These are phyloP conservation scores for Tympanuchus pallidicinctus DNA, from an alignment of 2,113 vertebrate genomes.

Conservation along the genomic window DNA sequence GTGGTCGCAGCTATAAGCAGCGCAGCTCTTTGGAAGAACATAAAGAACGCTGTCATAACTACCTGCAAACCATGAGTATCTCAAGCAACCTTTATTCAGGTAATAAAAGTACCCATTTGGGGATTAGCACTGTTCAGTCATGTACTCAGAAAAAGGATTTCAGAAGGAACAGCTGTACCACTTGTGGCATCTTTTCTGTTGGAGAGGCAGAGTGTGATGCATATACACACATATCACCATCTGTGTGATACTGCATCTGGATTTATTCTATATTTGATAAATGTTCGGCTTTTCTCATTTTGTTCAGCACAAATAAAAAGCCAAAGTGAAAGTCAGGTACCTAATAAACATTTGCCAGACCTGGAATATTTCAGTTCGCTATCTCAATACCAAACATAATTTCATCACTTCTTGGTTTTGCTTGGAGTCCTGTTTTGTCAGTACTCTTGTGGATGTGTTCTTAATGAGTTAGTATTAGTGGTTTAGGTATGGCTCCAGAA, in stretches of 20 bases:
- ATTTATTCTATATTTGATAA: background rate
- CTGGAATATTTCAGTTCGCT: background rate
- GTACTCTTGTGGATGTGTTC: background rate
- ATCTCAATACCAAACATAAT: background rate
- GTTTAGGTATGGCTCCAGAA: background rate
- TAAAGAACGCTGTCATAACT: conserved; percentile 98
- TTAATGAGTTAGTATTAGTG: background rate
- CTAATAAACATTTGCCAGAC: background rate
- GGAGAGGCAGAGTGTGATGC: background rate
- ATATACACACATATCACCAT: rapidly evolving
- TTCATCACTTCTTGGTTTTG: background rate
- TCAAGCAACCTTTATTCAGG: conserved; percentile 93
- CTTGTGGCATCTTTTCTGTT: background rate
- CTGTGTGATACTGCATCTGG: background rate
- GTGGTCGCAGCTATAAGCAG: conserved; percentile 98
- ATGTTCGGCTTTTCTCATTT: background rate
- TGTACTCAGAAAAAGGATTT: background rate
- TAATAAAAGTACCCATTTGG: conserved; percentile 64
- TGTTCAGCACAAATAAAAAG: background rate
- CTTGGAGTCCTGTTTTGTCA: background rate
- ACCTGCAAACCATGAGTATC: conserved; percentile 96
- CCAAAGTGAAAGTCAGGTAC: background rate
- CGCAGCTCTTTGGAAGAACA: conserved; percentile 98
- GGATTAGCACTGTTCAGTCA: background rate
- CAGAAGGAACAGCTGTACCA: background rate